phyloP scores from a whole-genome alignment of 2,797 vertebrate genomes.

The Cirrhinus molitorella region DNA sequence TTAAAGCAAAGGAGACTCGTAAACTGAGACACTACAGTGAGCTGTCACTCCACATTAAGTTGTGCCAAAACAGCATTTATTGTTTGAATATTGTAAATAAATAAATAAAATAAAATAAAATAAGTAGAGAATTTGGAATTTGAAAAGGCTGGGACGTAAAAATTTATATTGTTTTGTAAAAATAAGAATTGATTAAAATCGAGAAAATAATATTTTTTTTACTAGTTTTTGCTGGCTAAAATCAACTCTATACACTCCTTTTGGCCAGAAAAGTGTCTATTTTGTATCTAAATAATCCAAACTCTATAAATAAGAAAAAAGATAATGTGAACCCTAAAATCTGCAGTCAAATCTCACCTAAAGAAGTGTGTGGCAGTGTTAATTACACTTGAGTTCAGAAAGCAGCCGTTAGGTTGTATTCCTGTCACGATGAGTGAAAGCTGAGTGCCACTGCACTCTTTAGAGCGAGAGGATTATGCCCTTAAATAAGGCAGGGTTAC shows the following conservation, averaged over 20 bases:
- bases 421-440: conserved; percentile 42
- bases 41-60: no score
- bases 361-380: neutral
- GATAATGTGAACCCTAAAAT: neutral
- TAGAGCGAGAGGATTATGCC: conserved; percentile 23
- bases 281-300: neutral
- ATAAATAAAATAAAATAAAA: no score
- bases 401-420: conserved; percentile 37
- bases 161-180: no score
- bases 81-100: no score
- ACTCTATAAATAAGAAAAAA: neutral
- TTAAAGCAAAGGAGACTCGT: no score
- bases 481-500: conserved; percentile 37
- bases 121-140: no score
- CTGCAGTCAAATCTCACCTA: conserved; percentile 13
- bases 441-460: neutral
- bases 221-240: no score
- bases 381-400: conserved; percentile 39
- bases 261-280: neutral
- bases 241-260: neutral
- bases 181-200: no score
- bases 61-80: no score
- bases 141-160: no score
- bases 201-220: no score
- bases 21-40: no score